Percentiles rank a stretch among this genome's conserved stretches.
These are phyloP conservation scores for Laupala kohalensis DNA, from an alignment of 1,140 invertebrate species.

Conservation along the genomic window DNA sequence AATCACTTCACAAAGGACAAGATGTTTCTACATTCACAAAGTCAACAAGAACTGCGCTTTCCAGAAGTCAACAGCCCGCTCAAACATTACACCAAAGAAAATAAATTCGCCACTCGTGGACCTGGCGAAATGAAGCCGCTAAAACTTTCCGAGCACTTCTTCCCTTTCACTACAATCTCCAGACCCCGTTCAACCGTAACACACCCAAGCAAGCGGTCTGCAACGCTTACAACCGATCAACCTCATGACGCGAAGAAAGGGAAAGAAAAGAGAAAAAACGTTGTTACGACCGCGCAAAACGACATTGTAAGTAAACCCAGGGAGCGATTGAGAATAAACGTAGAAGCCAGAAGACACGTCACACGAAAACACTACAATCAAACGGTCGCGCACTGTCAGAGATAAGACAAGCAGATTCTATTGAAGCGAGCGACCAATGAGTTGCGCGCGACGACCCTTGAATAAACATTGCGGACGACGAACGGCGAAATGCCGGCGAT, in stretches of 20 bases:
- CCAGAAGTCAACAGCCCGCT: too few species aligned
- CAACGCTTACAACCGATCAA: background rate
- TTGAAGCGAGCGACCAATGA: background rate
- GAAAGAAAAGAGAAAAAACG: too few species aligned
- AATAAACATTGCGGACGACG: too few species aligned
- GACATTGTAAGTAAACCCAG: background rate
- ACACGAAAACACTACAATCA: background rate
- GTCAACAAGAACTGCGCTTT: too few species aligned
- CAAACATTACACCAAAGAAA: too few species aligned
- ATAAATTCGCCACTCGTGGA: background rate
- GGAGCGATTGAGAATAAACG: background rate
- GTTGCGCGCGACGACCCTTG: too few species aligned
- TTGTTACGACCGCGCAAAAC: too few species aligned
- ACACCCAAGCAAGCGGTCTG: background rate
- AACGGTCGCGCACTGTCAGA: background rate
- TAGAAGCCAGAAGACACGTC: background rate
- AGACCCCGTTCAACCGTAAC: background rate
- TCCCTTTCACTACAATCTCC: background rate
- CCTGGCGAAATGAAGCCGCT: background rate
- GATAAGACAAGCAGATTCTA: background rate
- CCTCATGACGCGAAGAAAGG: background rate
- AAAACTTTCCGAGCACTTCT: background rate
- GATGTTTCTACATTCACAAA: too few species aligned
- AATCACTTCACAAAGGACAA: too few species aligned
- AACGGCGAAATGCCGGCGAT: background rate